phyloP scores from a whole-genome alignment of 2,113 vertebrate species.

The Sapajus apella region DNA sequence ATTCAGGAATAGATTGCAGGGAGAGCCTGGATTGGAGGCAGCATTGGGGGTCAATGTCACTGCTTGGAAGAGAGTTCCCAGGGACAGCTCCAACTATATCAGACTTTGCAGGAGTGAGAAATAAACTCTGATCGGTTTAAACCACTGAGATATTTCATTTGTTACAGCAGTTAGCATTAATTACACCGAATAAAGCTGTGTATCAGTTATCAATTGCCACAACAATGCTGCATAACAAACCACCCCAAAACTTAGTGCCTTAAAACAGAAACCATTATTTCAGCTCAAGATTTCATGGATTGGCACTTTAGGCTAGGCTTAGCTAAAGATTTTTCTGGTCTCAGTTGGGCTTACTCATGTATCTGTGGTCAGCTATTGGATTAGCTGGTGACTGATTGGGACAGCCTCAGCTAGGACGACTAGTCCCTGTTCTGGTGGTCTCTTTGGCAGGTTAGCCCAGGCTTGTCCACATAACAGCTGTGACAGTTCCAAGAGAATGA shows the following conservation, averaged over 20 bases:
- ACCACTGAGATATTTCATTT: not conserved
- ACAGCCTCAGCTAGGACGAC: not conserved
- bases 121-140: not conserved
- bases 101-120: not conserved
- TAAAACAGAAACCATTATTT: not conserved
- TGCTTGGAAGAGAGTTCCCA: not conserved
- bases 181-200: not conserved
- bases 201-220: not conserved
- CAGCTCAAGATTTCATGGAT: not conserved
- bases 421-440: not conserved
- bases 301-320: not conserved
- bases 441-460: not conserved
- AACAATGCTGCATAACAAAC: not conserved
- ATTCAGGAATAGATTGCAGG: not conserved
- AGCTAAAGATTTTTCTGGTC: slow-evolving; percentile 1
- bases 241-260: not conserved
- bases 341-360: not conserved
- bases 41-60: not conserved
- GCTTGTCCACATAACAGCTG: not conserved
- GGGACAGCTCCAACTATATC: not conserved
- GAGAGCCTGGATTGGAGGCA: not conserved
- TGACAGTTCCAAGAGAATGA: not conserved
- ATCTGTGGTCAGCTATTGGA: not conserved
- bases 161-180: not conserved
- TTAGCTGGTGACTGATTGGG: not conserved